A percentile compares a stretch with the other conserved stretches of the same genome.
These are phyloP conservation scores for Drosophila nebulosa DNA, from an alignment of 1,140 invertebrate genomes.

Conservation along the genomic window DNA sequence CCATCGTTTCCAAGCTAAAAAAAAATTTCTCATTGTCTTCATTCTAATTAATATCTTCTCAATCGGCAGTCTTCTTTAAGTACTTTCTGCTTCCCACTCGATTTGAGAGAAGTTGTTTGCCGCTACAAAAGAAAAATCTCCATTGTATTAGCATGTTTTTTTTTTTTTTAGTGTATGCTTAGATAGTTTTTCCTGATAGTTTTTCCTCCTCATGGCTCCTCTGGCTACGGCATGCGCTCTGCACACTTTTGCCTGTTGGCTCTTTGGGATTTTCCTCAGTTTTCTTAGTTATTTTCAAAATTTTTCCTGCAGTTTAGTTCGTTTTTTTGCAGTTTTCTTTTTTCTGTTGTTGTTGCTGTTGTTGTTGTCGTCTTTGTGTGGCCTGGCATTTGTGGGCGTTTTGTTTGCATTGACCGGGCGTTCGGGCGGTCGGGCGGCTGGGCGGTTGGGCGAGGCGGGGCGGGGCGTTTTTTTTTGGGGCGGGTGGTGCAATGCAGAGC, in stretches of 20 bases:
- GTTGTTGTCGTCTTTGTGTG: constrained; percentile 36
- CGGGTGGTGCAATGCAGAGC: constrained; percentile 11
- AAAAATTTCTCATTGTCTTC: background rate
- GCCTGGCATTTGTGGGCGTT: constrained; percentile 34
- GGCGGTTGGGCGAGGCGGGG: too few relatives aligned
- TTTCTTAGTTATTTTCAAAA: background rate
- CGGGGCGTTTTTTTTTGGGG: background rate
- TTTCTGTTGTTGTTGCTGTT: constrained; percentile 20
- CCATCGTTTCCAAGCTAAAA: too few relatives aligned
- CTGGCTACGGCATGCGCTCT: constrained; percentile 34
- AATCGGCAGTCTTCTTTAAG: background rate
- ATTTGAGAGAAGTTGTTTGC: background rate
- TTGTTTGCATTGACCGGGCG: constrained; percentile 37
- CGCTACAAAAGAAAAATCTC: background rate
- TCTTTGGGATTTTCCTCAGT: constrained; percentile 1
- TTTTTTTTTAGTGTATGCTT: constrained; percentile 10
- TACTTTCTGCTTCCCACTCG: background rate
- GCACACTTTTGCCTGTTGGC: constrained; percentile 30
- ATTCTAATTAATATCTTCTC: background rate
- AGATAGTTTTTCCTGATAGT: constrained; percentile 4
- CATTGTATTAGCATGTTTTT: too few relatives aligned
- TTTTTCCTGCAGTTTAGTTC: constrained; percentile 24
- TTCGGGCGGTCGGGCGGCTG: too few relatives aligned
- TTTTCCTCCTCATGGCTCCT: constrained; percentile 24
- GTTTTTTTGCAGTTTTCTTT: background rate